These are phyloP conservation scores for Paramormyrops hopkinsi DNA, from an alignment of 2,797 vertebrate species.

Conservation along the genomic window DNA sequence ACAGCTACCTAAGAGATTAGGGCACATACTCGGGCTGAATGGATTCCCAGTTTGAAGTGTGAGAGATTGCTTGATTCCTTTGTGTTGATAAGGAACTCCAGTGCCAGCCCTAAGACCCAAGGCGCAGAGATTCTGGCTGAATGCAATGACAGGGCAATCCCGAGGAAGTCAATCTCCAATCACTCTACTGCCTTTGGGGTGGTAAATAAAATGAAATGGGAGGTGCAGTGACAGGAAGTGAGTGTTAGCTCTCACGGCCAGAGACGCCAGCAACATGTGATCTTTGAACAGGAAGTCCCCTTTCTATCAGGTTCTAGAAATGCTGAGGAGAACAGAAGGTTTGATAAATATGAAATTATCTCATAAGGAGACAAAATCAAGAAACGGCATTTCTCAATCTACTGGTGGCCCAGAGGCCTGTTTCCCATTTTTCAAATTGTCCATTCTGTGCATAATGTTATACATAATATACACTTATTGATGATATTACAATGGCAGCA, in stretches of 20 bases:
- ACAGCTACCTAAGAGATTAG: constrained; percentile 60
- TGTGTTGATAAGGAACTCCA: constrained; percentile 54
- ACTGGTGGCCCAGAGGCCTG: background rate
- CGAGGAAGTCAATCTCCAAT: background rate
- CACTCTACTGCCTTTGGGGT: background rate
- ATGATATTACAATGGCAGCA: background rate
- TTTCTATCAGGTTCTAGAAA: background rate
- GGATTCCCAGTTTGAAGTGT: constrained; percentile 19
- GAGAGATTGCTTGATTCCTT: constrained; percentile 48
- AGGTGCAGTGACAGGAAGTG: background rate
- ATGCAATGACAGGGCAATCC: constrained; percentile 1
- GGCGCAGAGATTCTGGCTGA: background rate
- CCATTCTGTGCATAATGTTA: background rate
- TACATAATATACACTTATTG: background rate
- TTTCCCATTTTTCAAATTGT: background rate
- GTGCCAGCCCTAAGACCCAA: background rate
- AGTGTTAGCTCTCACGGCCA: background rate
- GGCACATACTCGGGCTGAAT: constrained; percentile 34
- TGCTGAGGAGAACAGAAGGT: background rate
- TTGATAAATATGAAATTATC: background rate
- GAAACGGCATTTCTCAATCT: background rate
- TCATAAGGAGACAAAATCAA: background rate
- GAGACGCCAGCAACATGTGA: background rate
- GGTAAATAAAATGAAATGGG: constrained; percentile 7
- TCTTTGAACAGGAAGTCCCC: background rate